These are phyloP conservation scores for Drosophila meridiana DNA, from an alignment of 2,888 invertebrate genomes.

Conservation along the genomic window DNA sequence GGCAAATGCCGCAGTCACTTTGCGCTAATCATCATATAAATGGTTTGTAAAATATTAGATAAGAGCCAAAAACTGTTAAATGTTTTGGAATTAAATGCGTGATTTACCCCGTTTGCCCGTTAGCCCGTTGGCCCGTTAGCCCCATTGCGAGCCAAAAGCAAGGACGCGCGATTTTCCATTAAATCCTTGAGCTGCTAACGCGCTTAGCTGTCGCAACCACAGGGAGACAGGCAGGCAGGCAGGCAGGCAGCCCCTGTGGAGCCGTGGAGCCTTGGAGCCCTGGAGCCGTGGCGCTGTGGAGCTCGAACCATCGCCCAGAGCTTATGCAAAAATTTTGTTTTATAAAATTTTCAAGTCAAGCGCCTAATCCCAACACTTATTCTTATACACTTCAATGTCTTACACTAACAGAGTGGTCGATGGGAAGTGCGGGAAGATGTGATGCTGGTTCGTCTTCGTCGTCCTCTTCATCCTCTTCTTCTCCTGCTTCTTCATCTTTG, in stretches of 20 bases:
- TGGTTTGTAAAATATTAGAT: conserved; percentile 84
- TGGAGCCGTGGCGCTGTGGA: conserved; percentile 1
- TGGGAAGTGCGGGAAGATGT: conserved; percentile 4
- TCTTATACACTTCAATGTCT: conserved; percentile 80
- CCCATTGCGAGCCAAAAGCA: conserved; percentile 22
- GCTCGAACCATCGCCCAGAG: conserved; percentile 58
- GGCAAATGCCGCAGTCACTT: conserved; percentile 63
- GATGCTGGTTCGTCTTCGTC: conserved; percentile 37
- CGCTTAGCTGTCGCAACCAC: conserved; percentile 70
- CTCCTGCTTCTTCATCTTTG: neutral
- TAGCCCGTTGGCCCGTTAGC: conserved; percentile 56
- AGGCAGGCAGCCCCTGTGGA: conserved; percentile 6
- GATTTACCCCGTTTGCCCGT: conserved; percentile 78
- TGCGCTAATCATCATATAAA: conserved; percentile 84
- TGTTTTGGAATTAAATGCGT: conserved; percentile 83
- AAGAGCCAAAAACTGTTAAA: conserved; percentile 80
- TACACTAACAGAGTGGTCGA: conserved; percentile 56
- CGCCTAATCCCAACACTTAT: conserved; percentile 81
- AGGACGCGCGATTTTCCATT: conserved; percentile 72
- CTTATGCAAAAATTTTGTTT: conserved; percentile 81
- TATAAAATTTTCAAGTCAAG: conserved; percentile 81
- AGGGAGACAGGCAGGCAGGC: conserved; percentile 15
- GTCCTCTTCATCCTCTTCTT: neutral
- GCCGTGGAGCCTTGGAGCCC: conserved; percentile 5
- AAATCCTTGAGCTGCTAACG: conserved; percentile 79